Conservation (phyloP, 2,888 invertebrate species). For the Drosophila rellima region DNA sequence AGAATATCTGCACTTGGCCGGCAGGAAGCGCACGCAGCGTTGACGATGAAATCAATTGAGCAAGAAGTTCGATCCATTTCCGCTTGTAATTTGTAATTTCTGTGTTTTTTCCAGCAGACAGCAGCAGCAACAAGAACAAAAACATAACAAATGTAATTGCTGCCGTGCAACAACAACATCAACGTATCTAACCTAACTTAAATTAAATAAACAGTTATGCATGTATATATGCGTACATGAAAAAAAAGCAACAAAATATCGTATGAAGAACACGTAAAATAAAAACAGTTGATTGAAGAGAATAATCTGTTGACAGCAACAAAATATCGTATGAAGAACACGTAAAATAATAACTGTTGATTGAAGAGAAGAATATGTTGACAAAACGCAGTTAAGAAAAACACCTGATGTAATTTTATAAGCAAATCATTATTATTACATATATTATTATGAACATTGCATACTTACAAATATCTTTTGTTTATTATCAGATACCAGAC, state of each 20-base stretch:
- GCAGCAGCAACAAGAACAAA: constrained; percentile 26
- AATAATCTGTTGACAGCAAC: constrained; percentile 46
- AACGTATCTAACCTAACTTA: constrained; percentile 30
- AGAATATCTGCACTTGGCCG: constrained; percentile 34
- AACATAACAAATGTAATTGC: constrained; percentile 12
- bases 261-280: constrained; percentile 16
- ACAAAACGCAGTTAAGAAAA: constrained; percentile 63
- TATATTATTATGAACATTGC: constrained; percentile 56
- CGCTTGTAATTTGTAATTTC: constrained; percentile 55
- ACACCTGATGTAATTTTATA: constrained; percentile 81
- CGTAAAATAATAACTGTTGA: constrained; percentile 23
- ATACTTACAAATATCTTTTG: constrained; percentile 47
- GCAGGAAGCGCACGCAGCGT: constrained; percentile 29
- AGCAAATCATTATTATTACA: constrained; percentile 50
- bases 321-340: constrained; percentile 21
- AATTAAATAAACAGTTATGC: constrained; percentile 19
- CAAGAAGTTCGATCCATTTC: constrained; percentile 43
- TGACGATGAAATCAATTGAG: constrained; percentile 25
- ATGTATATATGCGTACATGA: constrained; percentile 30
- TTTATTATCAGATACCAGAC: constrained; percentile 33
- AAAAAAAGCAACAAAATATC: too few species aligned
- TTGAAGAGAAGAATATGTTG: constrained; percentile 46
- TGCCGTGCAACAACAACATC: constrained; percentile 34
- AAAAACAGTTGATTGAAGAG: constrained; percentile 27
- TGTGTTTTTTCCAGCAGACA: constrained; percentile 57